phyloP scores from a whole-genome alignment of 1,140 invertebrate species.

The Uloborus diversus region DNA sequence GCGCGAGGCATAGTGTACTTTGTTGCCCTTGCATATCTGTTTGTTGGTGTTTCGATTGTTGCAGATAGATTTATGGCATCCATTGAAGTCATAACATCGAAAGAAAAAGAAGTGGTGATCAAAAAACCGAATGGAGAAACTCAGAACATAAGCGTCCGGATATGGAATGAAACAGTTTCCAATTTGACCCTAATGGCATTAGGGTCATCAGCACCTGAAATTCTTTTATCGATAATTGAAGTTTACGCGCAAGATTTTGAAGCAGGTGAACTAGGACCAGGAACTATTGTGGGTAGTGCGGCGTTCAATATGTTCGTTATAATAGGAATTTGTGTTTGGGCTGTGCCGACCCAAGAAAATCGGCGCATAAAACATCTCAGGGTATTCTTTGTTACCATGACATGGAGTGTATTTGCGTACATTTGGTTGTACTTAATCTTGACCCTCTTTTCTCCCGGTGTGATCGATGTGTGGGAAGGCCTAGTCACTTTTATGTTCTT shows the following conservation, averaged over 20 bases:
- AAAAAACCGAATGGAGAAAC: conserved; percentile 81
- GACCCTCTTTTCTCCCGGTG: conserved; percentile 81
- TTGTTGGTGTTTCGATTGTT: conserved; percentile 98
- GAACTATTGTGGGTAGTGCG: conserved; percentile 98
- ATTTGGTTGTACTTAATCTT: conserved; percentile 97
- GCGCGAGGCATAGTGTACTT: conserved; percentile 92
- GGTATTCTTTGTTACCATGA: conserved; percentile 98
- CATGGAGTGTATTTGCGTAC: conserved; percentile 98
- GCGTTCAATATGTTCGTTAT: conserved; percentile 99
- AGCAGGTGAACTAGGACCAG: conserved; percentile 94
- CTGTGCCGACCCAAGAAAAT: conserved; percentile 37
- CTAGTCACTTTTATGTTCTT: conserved; percentile 95
- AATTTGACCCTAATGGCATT: conserved; percentile 98
- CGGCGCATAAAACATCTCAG: conserved; percentile 88
- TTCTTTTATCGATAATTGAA: conserved; percentile 95
- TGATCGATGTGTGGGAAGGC: conserved; percentile 73
- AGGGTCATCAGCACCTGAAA: conserved; percentile 97
- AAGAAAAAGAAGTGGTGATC: conserved; percentile 87
- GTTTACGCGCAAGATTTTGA: conserved; percentile 93
- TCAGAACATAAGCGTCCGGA: conserved; percentile 79
- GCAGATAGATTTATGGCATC: conserved; percentile 98
- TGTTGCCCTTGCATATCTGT: conserved; percentile 86
- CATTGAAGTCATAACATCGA: conserved; percentile 98
- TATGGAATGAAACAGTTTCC: conserved; percentile 98
- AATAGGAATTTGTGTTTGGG: conserved; percentile 90